Base-by-base conservation (phyloP, 2,888 invertebrate species). In the Microdon myrmicae region DNA sequence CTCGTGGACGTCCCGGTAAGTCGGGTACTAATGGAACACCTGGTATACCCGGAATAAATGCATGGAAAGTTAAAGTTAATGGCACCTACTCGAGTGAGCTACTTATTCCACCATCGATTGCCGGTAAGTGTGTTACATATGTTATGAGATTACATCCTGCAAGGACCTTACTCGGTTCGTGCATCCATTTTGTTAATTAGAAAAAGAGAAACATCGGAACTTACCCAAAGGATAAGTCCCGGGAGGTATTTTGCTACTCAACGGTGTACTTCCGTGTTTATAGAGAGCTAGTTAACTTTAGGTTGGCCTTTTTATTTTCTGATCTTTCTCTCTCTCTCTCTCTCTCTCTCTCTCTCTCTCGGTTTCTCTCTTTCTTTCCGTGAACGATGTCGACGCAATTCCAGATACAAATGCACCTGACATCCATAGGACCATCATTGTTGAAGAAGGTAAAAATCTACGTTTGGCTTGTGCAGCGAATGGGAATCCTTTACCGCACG, bases 101-200 rank as follows among this genome's bases (percentile, higher is more conserved):
- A 25, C 85, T 93, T 22, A 88, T 94, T 71, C 90, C 93, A n/a
- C 94, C 94, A 20, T 88, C 91, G 22, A 92, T 94, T 73, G 86
- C 89, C 51, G 87, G 90, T 87, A 76, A 70, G 68, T 69, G 13
- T n/a, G n/a, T n/a, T n/a, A n/a, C n/a, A n/a, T n/a, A n/a, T n/a
- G 49, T 49, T 44, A 34, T 26, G 38, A 53, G 29, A 29, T 41
- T 35, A 22, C 38, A 13, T 26, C n/a, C 22, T 22, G 9, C 26
- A 49, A 45, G 38, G 32, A 53, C 31, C 47, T n/a, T 29, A 16
- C 9, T 17, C 19, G 3, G 5, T 12, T 8, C 13, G 5, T 17
- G 14, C 25, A 34, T 45, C 23, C 58, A 44, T 59, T 66, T 54
- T 59, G 59, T 66, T 66, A 66, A 66, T 66, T 66, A 66, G 45